phyloP scores from a whole-genome alignment of 1,140 invertebrate species.

The Macrocentrus cingulum region DNA sequence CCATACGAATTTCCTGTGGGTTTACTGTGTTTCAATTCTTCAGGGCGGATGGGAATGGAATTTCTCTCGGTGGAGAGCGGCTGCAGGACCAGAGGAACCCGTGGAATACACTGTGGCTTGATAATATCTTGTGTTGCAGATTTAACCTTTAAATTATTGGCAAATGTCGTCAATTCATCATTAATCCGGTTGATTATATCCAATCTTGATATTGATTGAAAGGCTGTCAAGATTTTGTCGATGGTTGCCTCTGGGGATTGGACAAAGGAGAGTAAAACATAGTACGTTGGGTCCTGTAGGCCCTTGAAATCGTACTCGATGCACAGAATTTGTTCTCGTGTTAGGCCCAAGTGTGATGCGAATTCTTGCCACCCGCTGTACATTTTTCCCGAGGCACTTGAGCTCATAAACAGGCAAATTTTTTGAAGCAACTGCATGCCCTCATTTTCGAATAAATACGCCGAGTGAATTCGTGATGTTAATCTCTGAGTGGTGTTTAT shows the following conservation, averaged over 20 bases:
- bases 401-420: conserved; percentile 43
- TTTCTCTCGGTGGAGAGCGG: conserved; percentile 22
- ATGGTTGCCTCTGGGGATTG: conserved; percentile 40
- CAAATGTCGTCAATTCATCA: conserved; percentile 33
- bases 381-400: conserved; percentile 40
- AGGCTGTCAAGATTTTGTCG: conserved; percentile 39
- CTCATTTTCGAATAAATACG: conserved; percentile 42
- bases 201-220: conserved; percentile 39
- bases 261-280: conserved; percentile 42
- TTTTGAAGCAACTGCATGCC: conserved; percentile 37
- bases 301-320: conserved; percentile 49
- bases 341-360: conserved; percentile 37
- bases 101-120: conserved; percentile 34
- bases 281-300: conserved; percentile 46
- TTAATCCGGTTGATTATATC: conserved; percentile 44
- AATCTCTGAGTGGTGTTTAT: conserved; percentile 32
- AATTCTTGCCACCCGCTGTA: conserved; percentile 46
- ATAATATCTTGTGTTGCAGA: conserved; percentile 27
- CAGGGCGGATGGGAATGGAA: neutral
- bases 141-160: conserved; percentile 23
- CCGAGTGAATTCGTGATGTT: conserved; percentile 37
- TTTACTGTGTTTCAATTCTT: neutral
- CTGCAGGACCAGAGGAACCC: conserved; percentile 42
- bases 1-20: conserved; percentile 27
- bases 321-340: conserved; percentile 45